These are phyloP conservation scores for Mormyrus proboscirostris DNA, from an alignment of 2,797 vertebrate genomes.

Conservation along the genomic window DNA sequence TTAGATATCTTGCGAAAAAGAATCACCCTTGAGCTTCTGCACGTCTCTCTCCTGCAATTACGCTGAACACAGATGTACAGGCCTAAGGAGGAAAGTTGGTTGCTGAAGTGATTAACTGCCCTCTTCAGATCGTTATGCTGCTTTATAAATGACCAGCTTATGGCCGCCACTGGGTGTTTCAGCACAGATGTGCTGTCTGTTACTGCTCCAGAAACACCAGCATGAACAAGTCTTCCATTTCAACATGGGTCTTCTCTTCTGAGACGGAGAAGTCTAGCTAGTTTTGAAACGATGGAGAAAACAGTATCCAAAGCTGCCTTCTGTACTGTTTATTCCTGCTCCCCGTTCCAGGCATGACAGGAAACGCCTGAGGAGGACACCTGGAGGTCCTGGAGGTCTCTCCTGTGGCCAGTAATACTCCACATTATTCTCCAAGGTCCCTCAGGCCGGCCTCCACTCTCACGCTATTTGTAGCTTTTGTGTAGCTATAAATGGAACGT, in stretches of 20 bases:
- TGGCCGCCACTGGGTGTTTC: background rate
- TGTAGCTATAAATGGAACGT: slow-evolving; percentile 89
- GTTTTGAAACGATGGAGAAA: background rate
- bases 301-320: background rate
- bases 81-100: background rate
- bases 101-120: background rate
- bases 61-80: too few species aligned
- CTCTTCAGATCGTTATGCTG: background rate
- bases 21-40: background rate
- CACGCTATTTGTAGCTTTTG: slow-evolving; percentile 82
- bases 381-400: background rate
- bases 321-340: background rate
- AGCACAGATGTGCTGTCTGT: background rate
- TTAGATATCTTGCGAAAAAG: background rate
- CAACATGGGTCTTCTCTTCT: background rate
- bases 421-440: slow-evolving; percentile 61
- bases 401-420: background rate
- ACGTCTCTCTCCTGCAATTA: background rate
- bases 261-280: background rate
- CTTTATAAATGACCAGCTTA: background rate
- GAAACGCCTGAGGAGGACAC: background rate
- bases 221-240: background rate
- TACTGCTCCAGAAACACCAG: background rate
- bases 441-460: slow-evolving; percentile 64
- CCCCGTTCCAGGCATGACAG: background rate